Conservation (phyloP, 2,888 invertebrate genomes). For the Isotomurus palustris region DNA sequence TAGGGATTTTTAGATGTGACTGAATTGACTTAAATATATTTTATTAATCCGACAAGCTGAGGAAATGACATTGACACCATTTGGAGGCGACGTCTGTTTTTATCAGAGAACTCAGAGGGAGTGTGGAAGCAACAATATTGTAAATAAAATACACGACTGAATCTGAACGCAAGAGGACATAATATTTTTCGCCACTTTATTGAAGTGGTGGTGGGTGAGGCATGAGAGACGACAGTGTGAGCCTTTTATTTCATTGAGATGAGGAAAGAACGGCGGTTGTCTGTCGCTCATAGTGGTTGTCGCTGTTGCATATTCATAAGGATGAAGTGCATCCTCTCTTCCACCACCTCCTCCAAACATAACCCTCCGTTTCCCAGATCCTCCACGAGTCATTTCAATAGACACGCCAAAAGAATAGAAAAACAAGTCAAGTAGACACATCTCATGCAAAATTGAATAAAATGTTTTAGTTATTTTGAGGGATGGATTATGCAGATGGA, state of each 20-base stretch:
- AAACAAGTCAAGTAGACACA: conserved; percentile 12
- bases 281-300: neutral
- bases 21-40: too few relatives aligned
- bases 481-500: conserved; percentile 3
- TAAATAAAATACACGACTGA: too few relatives aligned
- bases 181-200: conserved; percentile 3
- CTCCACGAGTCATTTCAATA: too few relatives aligned
- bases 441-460: conserved; percentile 11
- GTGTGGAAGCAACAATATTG: too few relatives aligned
- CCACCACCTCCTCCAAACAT: too few relatives aligned
- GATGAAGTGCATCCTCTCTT: too few relatives aligned
- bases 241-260: too few relatives aligned
- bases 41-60: too few relatives aligned
- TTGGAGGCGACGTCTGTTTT: conserved; percentile 16
- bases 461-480: conserved; percentile 8
- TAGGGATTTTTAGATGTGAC: too few relatives aligned
- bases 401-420: too few relatives aligned
- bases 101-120: neutral
- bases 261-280: neutral
- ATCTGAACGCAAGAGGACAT: neutral
- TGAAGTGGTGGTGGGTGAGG: neutral
- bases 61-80: conserved; percentile 11
- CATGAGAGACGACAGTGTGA: too few relatives aligned
- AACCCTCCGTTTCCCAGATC: too few relatives aligned
- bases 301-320: conserved; percentile 25